These are phyloP conservation scores for Cylindroiulus punctatus DNA, from an alignment of 2,888 invertebrate species.

Conservation along the genomic window DNA sequence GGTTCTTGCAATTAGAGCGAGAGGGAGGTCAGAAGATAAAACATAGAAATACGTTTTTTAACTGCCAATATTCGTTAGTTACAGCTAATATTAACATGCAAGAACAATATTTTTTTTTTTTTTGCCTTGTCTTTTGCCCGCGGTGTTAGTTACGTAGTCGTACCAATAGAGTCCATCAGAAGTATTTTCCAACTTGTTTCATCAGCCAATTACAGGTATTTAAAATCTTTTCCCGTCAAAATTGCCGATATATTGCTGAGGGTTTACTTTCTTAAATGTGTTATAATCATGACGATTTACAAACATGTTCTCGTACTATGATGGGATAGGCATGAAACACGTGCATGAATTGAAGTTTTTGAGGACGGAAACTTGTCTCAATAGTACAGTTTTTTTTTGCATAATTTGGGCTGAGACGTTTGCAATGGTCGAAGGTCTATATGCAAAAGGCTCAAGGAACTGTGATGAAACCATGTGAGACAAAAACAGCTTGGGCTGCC, in stretches of 20 bases:
- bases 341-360: too few species aligned
- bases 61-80: too few species aligned
- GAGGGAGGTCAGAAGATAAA: neutral
- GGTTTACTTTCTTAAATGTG: too few species aligned
- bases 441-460: neutral
- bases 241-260: too few species aligned
- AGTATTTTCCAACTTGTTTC: neutral
- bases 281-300: too few species aligned
- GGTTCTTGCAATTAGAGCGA: neutral
- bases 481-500: neutral
- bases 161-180: neutral
- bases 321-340: too few species aligned
- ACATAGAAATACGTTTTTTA: neutral
- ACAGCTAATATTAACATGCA: too few species aligned
- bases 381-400: too few species aligned
- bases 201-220: neutral
- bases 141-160: neutral
- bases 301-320: too few species aligned
- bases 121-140: neutral
- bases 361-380: too few species aligned
- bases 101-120: neutral
- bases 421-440: too few species aligned
- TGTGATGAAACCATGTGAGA: neutral
- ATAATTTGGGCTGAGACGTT: too few species aligned
- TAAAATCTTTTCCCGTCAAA: neutral